Evolutionary conservation across 2,888 invertebrate species (phyloP).

Genomic region (Nomada fucata): DNA sequence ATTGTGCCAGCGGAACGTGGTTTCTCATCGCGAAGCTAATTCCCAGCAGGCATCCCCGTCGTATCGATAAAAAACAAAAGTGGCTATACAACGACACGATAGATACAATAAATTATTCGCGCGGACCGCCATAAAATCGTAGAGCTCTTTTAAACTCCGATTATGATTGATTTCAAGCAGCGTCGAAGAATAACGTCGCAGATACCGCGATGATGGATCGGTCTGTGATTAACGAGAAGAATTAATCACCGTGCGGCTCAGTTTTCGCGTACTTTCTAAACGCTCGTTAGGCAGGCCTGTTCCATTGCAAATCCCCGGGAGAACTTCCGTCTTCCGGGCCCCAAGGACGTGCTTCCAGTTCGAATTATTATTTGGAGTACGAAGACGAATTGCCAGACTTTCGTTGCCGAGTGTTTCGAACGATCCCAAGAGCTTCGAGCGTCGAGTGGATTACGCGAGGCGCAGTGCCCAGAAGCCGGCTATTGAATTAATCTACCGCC

Average conservation of each 20-base stretch:
- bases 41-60: neutral
- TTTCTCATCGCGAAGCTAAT: neutral
- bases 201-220: conserved; percentile 31
- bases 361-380: conserved; percentile 57
- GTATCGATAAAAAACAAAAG: neutral
- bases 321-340: conserved; percentile 20
- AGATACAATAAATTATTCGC: neutral
- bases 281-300: conserved; percentile 16
- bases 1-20: neutral
- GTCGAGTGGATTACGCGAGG: conserved; percentile 11
- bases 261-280: neutral
- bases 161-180: conserved; percentile 29
- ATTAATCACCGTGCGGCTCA: conserved; percentile 22
- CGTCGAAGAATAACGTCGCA: conserved; percentile 22
- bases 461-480: neutral
- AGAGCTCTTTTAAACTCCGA: conserved; percentile 6
- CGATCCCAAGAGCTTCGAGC: conserved; percentile 6
- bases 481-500: conserved; percentile 18
- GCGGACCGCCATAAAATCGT: neutral
- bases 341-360: conserved; percentile 21
- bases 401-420: conserved; percentile 2
- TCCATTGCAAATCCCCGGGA: neutral
- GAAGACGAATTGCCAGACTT: conserved; percentile 47
- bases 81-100: neutral
- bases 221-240: conserved; percentile 33